A percentile compares a stretch with the other conserved stretches of the same genome.
Conservation (phyloP, 92 coral and sea anemone genomes). For the Pocillopora grandis region DNA sequence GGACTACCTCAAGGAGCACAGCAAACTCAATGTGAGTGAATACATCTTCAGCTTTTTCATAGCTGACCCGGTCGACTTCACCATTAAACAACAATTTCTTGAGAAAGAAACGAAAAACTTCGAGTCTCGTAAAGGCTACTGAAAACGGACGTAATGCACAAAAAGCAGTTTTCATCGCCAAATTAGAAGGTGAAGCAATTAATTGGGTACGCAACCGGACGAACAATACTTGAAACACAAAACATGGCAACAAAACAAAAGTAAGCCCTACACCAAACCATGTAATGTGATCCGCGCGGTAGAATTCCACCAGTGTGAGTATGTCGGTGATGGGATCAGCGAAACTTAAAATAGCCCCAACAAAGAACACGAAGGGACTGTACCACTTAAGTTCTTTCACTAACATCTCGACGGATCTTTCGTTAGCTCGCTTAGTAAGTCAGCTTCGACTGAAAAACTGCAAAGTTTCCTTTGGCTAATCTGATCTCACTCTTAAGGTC, state of each 20-base stretch:
- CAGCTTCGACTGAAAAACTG: too few species aligned
- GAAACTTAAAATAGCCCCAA: background rate
- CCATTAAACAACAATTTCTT: constrained; percentile 5
- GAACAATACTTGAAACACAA: background rate
- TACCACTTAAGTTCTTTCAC: constrained; percentile 9
- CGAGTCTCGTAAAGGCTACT: constrained; percentile 16
- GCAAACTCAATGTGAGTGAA: background rate
- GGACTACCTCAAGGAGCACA: constrained; percentile 30
- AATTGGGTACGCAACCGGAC: too few species aligned
- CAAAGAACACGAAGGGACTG: constrained; percentile 16
- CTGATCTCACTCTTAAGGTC: too few species aligned
- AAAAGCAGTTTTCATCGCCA: background rate
- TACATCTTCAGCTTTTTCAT: background rate
- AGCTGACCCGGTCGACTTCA: background rate
- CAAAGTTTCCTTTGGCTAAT: too few species aligned
- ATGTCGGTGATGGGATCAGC: too few species aligned
- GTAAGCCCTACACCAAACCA: constrained; percentile 35
- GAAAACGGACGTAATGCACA: constrained; percentile 25
- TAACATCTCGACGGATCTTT: too few species aligned
- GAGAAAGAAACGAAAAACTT: constrained; percentile 11
- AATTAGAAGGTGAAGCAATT: too few species aligned
- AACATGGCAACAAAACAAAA: constrained; percentile 27
- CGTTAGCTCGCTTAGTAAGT: too few species aligned
- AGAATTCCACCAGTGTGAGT: too few species aligned
- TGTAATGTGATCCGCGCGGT: background rate